Conservation (phyloP, 2,888 invertebrate genomes). For the Thyatira batis region DNA sequence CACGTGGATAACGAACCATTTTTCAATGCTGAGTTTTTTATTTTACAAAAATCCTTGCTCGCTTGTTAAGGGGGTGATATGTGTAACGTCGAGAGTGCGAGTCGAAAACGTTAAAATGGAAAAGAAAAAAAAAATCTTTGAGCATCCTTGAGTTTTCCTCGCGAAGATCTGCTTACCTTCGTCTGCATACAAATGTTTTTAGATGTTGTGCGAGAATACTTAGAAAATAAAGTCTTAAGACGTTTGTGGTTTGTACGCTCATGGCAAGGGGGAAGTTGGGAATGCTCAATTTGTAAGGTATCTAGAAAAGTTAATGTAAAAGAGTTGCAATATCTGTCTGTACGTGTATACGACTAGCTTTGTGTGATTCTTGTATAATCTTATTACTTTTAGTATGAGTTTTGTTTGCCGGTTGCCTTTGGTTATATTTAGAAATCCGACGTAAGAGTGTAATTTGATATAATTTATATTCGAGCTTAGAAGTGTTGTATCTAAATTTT, state of each 20-base stretch:
- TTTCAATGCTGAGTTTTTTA: slow-evolving; percentile 34
- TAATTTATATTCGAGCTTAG: background rate
- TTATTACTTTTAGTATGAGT: background rate
- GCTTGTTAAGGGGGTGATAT: slow-evolving; percentile 49
- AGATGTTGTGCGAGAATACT: slow-evolving; percentile 39
- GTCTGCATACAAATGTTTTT: slow-evolving; percentile 42
- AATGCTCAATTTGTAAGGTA: background rate
- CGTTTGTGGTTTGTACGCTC: slow-evolving; percentile 11
- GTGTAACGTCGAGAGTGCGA: slow-evolving; percentile 45
- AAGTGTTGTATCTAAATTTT: background rate
- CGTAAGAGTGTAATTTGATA: background rate
- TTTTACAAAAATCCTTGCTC: slow-evolving; percentile 41
- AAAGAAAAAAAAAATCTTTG: slow-evolving; percentile 42
- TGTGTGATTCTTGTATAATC: background rate
- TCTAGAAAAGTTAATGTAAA: background rate
- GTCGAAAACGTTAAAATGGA: slow-evolving; percentile 51
- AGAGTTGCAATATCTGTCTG: background rate
- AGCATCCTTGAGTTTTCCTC: slow-evolving; percentile 42
- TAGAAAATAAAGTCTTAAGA: slow-evolving; percentile 28
- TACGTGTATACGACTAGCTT: background rate
- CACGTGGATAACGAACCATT: slow-evolving; percentile 31
- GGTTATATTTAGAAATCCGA: no score
- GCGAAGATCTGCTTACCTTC: slow-evolving; percentile 38
- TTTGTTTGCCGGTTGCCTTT: no score
- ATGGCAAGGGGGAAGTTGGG: background rate